Conservation (phyloP, 2,888 invertebrate species). For the Bimastos eiseni region DNA sequence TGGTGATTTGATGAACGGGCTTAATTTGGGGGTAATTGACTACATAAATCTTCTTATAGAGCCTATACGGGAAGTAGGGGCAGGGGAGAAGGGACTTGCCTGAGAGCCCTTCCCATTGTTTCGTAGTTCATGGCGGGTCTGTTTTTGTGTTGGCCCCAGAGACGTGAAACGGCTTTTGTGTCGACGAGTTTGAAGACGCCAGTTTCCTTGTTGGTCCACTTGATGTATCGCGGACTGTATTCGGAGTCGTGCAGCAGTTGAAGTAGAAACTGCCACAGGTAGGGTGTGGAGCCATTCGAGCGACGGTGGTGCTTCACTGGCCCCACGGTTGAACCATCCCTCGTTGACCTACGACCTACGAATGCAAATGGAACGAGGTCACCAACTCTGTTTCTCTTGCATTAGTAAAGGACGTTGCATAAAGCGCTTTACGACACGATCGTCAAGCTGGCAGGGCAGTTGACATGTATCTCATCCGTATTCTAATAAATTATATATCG, state of each 20-base stretch:
- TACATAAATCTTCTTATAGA: not conserved
- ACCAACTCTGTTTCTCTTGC: too few relatives aligned
- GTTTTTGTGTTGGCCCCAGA: conserved; percentile 99
- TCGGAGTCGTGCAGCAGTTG: conserved; percentile 33
- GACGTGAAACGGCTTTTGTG: conserved; percentile 94
- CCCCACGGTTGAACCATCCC: not conserved
- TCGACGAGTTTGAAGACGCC: conserved; percentile 94
- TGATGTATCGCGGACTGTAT: conserved; percentile 35
- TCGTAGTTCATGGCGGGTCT: conserved; percentile 99
- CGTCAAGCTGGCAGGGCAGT: too few relatives aligned
- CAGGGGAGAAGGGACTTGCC: conserved; percentile 65
- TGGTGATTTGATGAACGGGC: too few relatives aligned
- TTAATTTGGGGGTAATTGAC: not conserved
- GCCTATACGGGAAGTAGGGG: not conserved
- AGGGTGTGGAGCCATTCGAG: conserved; percentile 24
- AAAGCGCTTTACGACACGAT: too few relatives aligned
- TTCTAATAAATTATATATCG: too few relatives aligned
- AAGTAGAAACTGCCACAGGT: conserved; percentile 35
- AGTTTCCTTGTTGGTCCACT: conserved; percentile 33
- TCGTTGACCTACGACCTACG: conserved; percentile 1
- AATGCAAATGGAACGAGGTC: not conserved
- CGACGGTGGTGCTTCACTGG: conserved; percentile 9
- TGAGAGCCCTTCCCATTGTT: conserved; percentile 96
- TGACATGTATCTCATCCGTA: too few relatives aligned
- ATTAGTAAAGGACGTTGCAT: too few relatives aligned